These are phyloP conservation scores for Drosophila paucipuncta DNA, from an alignment of 2,888 invertebrate genomes.

Conservation along the genomic window DNA sequence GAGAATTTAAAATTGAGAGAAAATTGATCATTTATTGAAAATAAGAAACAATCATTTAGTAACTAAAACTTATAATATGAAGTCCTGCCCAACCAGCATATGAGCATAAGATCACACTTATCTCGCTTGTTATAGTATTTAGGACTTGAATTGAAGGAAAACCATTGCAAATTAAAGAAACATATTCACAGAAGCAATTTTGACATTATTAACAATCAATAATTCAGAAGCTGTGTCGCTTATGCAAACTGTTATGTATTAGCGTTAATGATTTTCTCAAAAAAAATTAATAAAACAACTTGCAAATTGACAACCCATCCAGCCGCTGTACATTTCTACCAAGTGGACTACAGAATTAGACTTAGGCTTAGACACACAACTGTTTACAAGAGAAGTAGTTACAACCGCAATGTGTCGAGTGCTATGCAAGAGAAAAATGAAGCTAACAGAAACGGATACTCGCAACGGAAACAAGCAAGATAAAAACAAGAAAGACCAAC, in stretches of 20 bases:
- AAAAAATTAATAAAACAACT: constrained; percentile 7
- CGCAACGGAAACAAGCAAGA: constrained; percentile 29
- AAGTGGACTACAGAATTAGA: constrained; percentile 33
- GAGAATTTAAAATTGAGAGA: neutral
- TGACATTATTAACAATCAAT: neutral
- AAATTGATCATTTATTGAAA: neutral
- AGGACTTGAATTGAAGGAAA: neutral
- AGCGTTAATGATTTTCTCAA: constrained; percentile 10
- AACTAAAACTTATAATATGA: neutral
- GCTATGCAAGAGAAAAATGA: constrained; percentile 49
- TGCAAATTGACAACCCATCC: constrained; percentile 26
- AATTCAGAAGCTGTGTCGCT: neutral
- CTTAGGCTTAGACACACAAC: constrained; percentile 36
- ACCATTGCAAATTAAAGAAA: neutral
- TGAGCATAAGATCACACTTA: neutral
- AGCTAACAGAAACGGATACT: constrained; percentile 22
- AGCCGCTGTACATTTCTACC: constrained; percentile 34
- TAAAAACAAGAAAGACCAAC: constrained; percentile 14
- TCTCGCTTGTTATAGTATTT: neutral
- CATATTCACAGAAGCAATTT: neutral
- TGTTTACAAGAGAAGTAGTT: constrained; percentile 47
- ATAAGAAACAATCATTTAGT: neutral
- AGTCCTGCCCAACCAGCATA: neutral
- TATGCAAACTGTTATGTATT: constrained; percentile 31
- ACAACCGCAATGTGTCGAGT: constrained; percentile 53